A percentile compares a stretch with the other conserved stretches of the same genome.
Evolutionary conservation across 2,888 invertebrate genomes (phyloP).

Genomic region (Thera britannica): DNA sequence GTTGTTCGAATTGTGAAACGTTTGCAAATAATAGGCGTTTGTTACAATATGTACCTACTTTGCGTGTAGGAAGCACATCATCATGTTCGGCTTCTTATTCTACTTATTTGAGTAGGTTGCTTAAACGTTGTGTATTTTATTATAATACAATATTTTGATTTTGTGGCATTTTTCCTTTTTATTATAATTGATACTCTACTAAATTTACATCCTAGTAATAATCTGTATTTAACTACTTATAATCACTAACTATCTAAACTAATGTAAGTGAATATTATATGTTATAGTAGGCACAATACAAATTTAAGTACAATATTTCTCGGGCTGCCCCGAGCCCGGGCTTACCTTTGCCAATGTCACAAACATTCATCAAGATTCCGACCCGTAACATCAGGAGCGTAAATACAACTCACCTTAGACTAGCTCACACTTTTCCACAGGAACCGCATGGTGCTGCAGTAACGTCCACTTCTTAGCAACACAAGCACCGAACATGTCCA

Average conservation of each 20-base stretch:
- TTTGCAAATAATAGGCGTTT: background rate
- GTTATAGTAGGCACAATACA: background rate
- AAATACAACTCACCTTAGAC: constrained; percentile 55
- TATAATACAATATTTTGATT: too few species aligned
- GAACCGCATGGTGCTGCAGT: constrained; percentile 22
- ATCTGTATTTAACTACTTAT: background rate
- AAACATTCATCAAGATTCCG: constrained; percentile 36
- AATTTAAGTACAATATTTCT: background rate
- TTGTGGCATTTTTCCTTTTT: too few species aligned
- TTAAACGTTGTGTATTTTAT: too few species aligned
- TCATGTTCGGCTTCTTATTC: too few species aligned
- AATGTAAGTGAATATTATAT: background rate
- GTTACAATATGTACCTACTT: too few species aligned
- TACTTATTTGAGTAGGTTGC: too few species aligned
- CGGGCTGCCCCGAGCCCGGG: constrained; percentile 5
- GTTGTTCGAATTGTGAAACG: constrained; percentile 1
- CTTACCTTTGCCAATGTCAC: constrained; percentile 32
- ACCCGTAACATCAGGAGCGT: constrained; percentile 35
- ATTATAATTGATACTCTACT: too few species aligned
- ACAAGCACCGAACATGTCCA: constrained; percentile 52
- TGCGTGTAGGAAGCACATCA: too few species aligned
- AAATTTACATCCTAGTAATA: too few species aligned
- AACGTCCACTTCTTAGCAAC: constrained; percentile 27
- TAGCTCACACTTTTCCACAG: constrained; percentile 36
- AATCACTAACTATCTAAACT: too few species aligned